Percentiles rank a stretch among this genome's conserved stretches.
Evolutionary conservation across 2,888 invertebrate species (phyloP).

Genomic region (Plemyria rubiginata): DNA sequence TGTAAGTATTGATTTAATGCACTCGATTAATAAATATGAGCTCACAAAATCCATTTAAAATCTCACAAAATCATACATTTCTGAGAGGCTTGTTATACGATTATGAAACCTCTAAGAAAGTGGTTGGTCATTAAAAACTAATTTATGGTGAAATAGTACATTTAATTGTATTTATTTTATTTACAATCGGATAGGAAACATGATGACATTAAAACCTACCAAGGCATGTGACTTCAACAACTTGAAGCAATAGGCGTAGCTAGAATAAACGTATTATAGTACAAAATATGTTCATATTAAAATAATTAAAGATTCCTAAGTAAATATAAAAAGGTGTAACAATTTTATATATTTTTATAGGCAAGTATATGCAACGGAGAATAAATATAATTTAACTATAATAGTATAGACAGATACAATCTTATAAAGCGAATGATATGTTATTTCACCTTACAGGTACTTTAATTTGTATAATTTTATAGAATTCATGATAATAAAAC

Average conservation of each 20-base stretch:
- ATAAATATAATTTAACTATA: constrained; percentile 59
- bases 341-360: constrained; percentile 43
- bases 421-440: constrained; percentile 85
- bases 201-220: constrained; percentile 29
- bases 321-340: constrained; percentile 40
- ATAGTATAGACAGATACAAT: constrained; percentile 63
- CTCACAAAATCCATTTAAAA: too few relatives aligned
- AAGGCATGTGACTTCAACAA: constrained; percentile 30
- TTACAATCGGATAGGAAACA: constrained; percentile 29
- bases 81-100: background rate
- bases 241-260: constrained; percentile 33
- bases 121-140: constrained; percentile 9
- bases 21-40: too few relatives aligned
- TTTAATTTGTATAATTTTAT: constrained; percentile 47
- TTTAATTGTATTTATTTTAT: constrained; percentile 22
- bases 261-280: constrained; percentile 34
- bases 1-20: too few relatives aligned
- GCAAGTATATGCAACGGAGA: constrained; percentile 63
- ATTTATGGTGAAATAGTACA: constrained; percentile 21
- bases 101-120: background rate
- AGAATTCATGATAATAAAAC: constrained; percentile 34
- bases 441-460: constrained; percentile 70
- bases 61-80: background rate
- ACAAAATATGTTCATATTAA: constrained; percentile 43
- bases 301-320: constrained; percentile 40